These are phyloP conservation scores for Chromis chromis DNA, from an alignment of 2,797 vertebrate genomes.

Conservation along the genomic window DNA sequence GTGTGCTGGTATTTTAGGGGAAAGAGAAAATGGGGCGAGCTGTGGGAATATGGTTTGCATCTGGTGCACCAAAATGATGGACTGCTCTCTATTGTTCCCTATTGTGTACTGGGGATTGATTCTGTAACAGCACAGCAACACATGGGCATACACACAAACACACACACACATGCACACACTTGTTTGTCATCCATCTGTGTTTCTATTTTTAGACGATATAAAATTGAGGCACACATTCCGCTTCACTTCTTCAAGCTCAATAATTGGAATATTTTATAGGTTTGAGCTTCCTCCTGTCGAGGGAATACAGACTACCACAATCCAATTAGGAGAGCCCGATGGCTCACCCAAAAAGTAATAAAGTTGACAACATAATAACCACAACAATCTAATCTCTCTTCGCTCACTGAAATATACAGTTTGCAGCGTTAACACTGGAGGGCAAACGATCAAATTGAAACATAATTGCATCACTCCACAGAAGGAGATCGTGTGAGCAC, in stretches of 20 bases:
- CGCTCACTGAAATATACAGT: slow-evolving; percentile 35
- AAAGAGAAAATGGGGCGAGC: slow-evolving; percentile 37
- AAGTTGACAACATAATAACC: slow-evolving; percentile 73
- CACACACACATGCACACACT: slow-evolving; percentile 20
- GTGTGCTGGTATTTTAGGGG: slow-evolving; percentile 6
- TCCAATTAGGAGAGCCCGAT: slow-evolving; percentile 66
- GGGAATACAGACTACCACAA: slow-evolving; percentile 60
- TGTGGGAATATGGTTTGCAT: slow-evolving; percentile 56
- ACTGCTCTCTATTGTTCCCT: slow-evolving; percentile 60
- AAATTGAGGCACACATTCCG: slow-evolving; percentile 39
- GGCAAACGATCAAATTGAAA: slow-evolving; percentile 51
- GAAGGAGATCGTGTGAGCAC: slow-evolving; percentile 25
- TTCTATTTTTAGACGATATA: slow-evolving; percentile 66
- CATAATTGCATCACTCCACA: slow-evolving; percentile 42
- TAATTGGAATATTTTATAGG: slow-evolving; percentile 70
- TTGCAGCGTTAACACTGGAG: slow-evolving; percentile 41
- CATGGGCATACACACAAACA: slow-evolving; percentile 19
- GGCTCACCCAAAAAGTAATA: slow-evolving; percentile 69
- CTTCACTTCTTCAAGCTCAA: slow-evolving; percentile 58
- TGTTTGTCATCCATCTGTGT: slow-evolving; percentile 53
- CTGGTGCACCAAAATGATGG: slow-evolving; percentile 60
- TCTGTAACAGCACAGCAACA: slow-evolving; percentile 30
- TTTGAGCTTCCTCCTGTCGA: slow-evolving; percentile 38
- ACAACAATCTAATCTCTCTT: slow-evolving; percentile 68
- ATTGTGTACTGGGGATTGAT: slow-evolving; percentile 50